A percentile compares a stretch with the other conserved stretches of the same genome.
Conservation (phyloP, 2,113 vertebrate genomes). For the Ptyas mucosa region DNA sequence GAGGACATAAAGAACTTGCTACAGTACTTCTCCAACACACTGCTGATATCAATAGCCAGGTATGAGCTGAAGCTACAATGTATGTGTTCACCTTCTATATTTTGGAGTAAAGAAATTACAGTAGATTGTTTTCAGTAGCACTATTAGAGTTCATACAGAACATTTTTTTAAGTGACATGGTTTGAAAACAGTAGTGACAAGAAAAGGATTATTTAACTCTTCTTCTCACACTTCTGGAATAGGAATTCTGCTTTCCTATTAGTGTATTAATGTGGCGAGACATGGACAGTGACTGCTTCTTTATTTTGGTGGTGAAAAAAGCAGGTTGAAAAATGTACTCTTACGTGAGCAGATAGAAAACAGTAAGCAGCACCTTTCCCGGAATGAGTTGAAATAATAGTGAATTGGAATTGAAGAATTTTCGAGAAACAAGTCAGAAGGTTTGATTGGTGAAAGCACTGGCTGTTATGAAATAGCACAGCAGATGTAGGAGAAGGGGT, state of each 20-base stretch:
- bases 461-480: not conserved
- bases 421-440: not conserved
- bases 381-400: not conserved
- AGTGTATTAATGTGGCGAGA: not conserved
- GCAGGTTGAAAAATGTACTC: not conserved
- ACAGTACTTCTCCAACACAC: conserved; percentile 82
- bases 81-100: not conserved
- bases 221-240: not conserved
- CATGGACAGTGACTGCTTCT: not conserved
- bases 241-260: not conserved
- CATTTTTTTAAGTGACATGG: not conserved
- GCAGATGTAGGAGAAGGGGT: not conserved
- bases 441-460: not conserved
- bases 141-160: not conserved
- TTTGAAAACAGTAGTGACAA: not conserved
- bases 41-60: conserved; percentile 91
- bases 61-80: conserved; percentile 59
- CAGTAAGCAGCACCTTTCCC: not conserved
- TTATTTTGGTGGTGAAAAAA: not conserved
- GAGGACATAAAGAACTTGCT: conserved; percentile 93
- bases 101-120: not conserved
- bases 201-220: not conserved
- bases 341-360: not conserved
- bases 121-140: not conserved
- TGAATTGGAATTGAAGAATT: not conserved